Percentiles rank a stretch among this genome's conserved stretches.
Evolutionary conservation across 2,113 vertebrate species (phyloP).

Genomic region (Atrichornis clamosus): DNA sequence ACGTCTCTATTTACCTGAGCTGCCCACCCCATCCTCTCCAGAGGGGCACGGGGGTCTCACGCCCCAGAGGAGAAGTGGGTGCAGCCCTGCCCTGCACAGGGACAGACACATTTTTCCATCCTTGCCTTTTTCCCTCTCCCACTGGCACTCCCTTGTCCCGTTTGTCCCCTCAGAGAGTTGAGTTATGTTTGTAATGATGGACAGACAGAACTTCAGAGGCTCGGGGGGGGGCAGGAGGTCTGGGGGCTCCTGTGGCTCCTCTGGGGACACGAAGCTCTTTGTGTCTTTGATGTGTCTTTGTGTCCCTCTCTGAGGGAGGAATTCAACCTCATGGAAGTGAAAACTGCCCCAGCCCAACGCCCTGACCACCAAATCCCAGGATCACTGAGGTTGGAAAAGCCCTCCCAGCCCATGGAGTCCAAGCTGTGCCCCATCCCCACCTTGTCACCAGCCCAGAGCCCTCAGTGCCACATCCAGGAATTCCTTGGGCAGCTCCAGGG

Average conservation of each 20-base stretch:
- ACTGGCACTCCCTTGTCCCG: rapidly evolving
- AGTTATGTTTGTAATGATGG: rapidly evolving
- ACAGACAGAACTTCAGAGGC: background rate
- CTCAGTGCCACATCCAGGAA: background rate
- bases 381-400: background rate
- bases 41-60: rapidly evolving
- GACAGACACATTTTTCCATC: rapidly evolving
- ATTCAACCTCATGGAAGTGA: rapidly evolving
- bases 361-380: background rate
- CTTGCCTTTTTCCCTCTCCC: background rate
- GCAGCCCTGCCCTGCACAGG: background rate
- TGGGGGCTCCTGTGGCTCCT: background rate
- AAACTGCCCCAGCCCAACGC: background rate
- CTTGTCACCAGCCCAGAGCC: background rate
- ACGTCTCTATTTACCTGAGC: rapidly evolving
- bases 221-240: background rate
- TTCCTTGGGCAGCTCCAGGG: background rate
- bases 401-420: background rate
- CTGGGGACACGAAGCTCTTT: rapidly evolving
- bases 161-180: rapidly evolving
- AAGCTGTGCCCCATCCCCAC: background rate
- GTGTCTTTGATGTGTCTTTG: too few species aligned
- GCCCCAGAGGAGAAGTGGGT: background rate
- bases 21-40: background rate
- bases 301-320: too few species aligned